phyloP scores from a whole-genome alignment of 1,140 invertebrate genomes.

The Hetaerina americana region DNA sequence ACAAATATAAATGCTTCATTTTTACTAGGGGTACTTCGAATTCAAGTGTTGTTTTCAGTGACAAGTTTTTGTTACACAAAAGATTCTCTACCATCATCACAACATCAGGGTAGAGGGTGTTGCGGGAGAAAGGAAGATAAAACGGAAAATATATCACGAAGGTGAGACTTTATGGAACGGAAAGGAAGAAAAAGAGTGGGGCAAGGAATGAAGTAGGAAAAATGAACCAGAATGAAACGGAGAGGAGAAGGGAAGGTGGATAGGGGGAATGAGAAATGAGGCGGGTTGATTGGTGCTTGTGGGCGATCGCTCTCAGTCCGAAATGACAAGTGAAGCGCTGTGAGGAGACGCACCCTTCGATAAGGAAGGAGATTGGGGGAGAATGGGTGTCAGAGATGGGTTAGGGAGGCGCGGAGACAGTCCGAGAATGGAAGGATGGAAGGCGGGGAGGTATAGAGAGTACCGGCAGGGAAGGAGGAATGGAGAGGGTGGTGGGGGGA shows the following conservation, averaged over 20 bases:
- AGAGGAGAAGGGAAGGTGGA: no score
- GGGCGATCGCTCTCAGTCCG: background rate
- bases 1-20: no score
- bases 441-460: no score
- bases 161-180: background rate
- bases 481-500: no score
- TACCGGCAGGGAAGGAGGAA: background rate
- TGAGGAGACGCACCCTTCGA: background rate
- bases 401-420: no score
- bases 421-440: background rate
- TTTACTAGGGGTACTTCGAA: no score
- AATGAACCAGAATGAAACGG: background rate
- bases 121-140: background rate
- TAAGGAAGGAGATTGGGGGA: background rate
- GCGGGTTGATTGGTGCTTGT: background rate
- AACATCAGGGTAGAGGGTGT: background rate
- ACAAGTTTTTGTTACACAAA: no score
- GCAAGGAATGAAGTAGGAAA: background rate
- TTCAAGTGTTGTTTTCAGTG: no score
- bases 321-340: background rate
- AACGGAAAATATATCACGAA: no score
- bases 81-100: no score
- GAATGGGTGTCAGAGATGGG: background rate
- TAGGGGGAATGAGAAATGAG: background rate
- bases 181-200: background rate